A percentile compares a stretch with the other conserved stretches of the same genome.
Conservation (phyloP, 2,797 vertebrate genomes). For the Choloepus didactylus region DNA sequence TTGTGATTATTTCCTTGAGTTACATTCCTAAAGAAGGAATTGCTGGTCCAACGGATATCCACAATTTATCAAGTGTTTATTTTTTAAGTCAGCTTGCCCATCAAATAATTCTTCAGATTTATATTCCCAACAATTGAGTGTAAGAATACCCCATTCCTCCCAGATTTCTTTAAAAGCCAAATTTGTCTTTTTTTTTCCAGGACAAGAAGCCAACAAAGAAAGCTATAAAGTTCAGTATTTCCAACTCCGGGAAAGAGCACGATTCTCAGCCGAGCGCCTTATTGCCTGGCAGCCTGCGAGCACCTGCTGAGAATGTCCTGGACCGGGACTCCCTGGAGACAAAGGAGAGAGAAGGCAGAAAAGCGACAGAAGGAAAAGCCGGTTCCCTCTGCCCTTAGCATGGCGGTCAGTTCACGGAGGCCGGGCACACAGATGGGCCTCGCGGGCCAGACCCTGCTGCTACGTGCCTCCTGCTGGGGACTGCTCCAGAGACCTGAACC, state of each 20-base stretch:
- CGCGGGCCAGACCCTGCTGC: background rate
- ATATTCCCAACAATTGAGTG: background rate
- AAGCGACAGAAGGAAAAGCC: rapidly evolving
- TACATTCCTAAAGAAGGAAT: background rate
- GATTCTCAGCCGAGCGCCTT: background rate
- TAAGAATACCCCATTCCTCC: background rate
- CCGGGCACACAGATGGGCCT: background rate
- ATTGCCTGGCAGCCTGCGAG: background rate
- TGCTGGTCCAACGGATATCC: background rate
- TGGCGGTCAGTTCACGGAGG: rapidly evolving
- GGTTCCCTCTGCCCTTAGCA: no score
- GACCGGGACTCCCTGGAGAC: background rate
- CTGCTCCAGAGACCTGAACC: no score
- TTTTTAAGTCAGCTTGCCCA: background rate
- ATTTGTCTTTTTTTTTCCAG: background rate
- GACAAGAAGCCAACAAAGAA: background rate
- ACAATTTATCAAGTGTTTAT: background rate
- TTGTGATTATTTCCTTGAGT: constrained; percentile 8
- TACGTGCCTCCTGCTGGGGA: background rate
- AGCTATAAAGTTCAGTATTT: background rate
- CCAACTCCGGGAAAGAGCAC: background rate
- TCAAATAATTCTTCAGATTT: constrained; percentile 11
- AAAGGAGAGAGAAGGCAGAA: background rate
- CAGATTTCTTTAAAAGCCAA: background rate
- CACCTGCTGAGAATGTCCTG: background rate